Evolutionary conservation across 2,888 invertebrate species (phyloP).

Genomic region (Cenopis cana): DNA sequence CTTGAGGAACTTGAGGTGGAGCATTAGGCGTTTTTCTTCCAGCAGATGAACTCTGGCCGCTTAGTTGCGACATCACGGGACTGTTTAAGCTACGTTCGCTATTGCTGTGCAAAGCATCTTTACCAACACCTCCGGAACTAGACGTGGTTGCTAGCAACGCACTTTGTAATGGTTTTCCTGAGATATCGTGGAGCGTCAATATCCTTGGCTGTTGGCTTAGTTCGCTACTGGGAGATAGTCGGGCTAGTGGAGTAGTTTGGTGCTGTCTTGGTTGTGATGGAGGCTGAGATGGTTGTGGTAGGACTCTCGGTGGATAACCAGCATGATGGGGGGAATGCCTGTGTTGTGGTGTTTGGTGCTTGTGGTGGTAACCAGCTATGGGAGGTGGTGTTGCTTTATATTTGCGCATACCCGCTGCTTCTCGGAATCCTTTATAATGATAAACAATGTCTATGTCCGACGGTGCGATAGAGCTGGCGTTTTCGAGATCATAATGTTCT

Average conservation of each 20-base stretch:
- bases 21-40: slow-evolving; percentile 90
- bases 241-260: slow-evolving; percentile 95
- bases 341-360: slow-evolving; percentile 90
- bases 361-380: slow-evolving; percentile 90
- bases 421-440: slow-evolving; percentile 97
- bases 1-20: slow-evolving; percentile 88
- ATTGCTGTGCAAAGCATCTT: slow-evolving; percentile 95
- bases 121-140: slow-evolving; percentile 94
- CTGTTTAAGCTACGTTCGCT: slow-evolving; percentile 96
- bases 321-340: slow-evolving; percentile 92
- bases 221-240: slow-evolving; percentile 96
- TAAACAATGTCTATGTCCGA: slow-evolving; percentile 98
- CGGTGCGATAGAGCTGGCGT: slow-evolving; percentile 98
- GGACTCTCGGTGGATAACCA: slow-evolving; percentile 90
- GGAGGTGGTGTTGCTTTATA: slow-evolving; percentile 95
- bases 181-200: slow-evolving; percentile 96
- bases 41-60: slow-evolving; percentile 93
- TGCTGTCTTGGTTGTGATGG: slow-evolving; percentile 89
- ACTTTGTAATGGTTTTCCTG: slow-evolving; percentile 95
- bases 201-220: slow-evolving; percentile 96
- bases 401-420: slow-evolving; percentile 92
- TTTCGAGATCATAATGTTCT: slow-evolving; percentile 98
- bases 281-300: slow-evolving; percentile 89
- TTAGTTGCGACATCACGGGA: slow-evolving; percentile 96
- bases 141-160: slow-evolving; percentile 95